phyloP scores from a whole-genome alignment of 2,888 invertebrate species.

The Bursaphelenchus okinawaensis region DNA sequence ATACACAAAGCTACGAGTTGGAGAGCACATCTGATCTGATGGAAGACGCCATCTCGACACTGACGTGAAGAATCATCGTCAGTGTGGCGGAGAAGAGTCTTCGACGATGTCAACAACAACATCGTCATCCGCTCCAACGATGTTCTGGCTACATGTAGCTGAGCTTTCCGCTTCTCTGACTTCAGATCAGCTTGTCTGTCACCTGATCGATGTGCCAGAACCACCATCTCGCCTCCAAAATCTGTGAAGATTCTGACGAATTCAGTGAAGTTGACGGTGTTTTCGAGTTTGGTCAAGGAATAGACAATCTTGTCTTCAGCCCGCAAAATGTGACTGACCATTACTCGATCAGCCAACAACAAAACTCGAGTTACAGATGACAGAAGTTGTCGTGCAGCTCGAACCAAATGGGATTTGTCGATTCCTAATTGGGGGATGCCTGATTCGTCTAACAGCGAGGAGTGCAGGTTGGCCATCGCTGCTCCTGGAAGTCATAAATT shows the following conservation, averaged over 20 bases:
- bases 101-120: constrained; percentile 91
- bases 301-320: constrained; percentile 63
- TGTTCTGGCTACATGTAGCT: constrained; percentile 85
- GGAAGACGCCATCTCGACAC: constrained; percentile 94
- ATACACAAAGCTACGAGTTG: constrained; percentile 94
- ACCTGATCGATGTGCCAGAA: constrained; percentile 77
- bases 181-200: constrained; percentile 66
- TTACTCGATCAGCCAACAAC: constrained; percentile 90
- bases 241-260: constrained; percentile 97
- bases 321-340: constrained; percentile 87
- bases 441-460: constrained; percentile 24
- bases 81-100: constrained; percentile 89
- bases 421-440: constrained; percentile 22
- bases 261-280: constrained; percentile 69
- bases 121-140: constrained; percentile 72
- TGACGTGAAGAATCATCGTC: constrained; percentile 85
- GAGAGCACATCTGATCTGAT: constrained; percentile 85
- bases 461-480: constrained; percentile 48
- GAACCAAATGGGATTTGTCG: constrained; percentile 66
- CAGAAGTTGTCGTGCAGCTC: constrained; percentile 84
- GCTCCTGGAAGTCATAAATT: constrained; percentile 31
- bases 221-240: constrained; percentile 97
- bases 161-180: constrained; percentile 86
- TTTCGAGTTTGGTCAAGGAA: constrained; percentile 61
- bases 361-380: constrained; percentile 91